A percentile compares a stretch with the other conserved stretches of the same genome.
These are phyloP conservation scores for Nemotelus nigrinus DNA, from an alignment of 2,888 invertebrate species.

Conservation along the genomic window DNA sequence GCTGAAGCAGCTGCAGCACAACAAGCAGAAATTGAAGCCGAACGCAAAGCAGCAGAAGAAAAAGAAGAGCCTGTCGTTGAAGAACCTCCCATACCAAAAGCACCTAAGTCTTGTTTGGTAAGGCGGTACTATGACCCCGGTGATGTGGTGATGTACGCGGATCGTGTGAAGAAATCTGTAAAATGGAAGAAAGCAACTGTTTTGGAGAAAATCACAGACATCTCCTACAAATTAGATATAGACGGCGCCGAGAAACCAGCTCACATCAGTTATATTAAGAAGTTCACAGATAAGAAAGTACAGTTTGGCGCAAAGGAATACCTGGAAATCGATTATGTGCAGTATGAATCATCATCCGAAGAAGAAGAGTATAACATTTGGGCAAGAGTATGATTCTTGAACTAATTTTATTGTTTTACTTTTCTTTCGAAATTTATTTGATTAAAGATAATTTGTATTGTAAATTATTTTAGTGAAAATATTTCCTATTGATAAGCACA, in stretches of 20 bases:
- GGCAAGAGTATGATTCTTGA: conserved; percentile 51
- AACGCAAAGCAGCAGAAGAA: conserved; percentile 48
- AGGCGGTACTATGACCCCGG: conserved; percentile 61
- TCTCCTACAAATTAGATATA: conserved; percentile 60
- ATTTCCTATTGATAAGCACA: conserved; percentile 25
- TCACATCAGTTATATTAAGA: conserved; percentile 63
- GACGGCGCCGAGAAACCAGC: conserved; percentile 63
- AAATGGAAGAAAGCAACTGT: conserved; percentile 61
- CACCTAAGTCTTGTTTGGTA: conserved; percentile 59
- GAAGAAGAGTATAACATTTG: conserved; percentile 61
- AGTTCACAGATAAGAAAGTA: conserved; percentile 61
- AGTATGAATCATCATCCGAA: conserved; percentile 60
- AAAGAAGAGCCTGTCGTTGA: conserved; percentile 51
- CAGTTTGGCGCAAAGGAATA: conserved; percentile 63
- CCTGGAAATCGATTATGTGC: conserved; percentile 64
- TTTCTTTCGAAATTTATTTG: no score
- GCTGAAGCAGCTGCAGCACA: conserved; percentile 55
- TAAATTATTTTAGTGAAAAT: background rate
- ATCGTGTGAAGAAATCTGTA: conserved; percentile 60
- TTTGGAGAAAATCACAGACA: conserved; percentile 62
- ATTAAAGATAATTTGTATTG: no score
- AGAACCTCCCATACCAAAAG: conserved; percentile 12
- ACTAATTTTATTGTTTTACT: background rate
- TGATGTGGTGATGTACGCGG: conserved; percentile 61
- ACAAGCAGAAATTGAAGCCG: conserved; percentile 57